phyloP scores from a whole-genome alignment of 2,113 vertebrate species.

The Zootoca vivipara region DNA sequence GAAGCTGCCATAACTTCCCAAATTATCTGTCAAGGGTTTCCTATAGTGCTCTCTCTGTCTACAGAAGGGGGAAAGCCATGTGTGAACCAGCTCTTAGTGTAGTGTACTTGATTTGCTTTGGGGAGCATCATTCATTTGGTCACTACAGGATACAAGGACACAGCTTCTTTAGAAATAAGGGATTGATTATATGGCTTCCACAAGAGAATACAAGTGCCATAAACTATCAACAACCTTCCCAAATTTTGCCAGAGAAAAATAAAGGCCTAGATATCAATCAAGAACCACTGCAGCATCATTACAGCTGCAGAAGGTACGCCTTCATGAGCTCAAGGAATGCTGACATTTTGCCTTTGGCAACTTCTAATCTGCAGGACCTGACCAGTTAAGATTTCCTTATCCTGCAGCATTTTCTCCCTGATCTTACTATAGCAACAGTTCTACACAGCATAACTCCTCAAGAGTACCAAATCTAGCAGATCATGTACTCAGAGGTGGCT shows the following conservation, averaged over 20 bases:
- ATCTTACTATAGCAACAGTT: not conserved
- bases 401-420: not conserved
- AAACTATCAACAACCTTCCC: not conserved
- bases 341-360: not conserved
- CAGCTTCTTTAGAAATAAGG: not conserved
- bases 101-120: not conserved
- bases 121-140: not conserved
- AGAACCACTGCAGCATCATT: not conserved
- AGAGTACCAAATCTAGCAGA: not conserved
- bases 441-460: not conserved
- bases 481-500: not conserved
- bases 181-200: not conserved
- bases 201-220: not conserved
- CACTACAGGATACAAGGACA: not conserved
- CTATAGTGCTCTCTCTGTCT: not conserved
- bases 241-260: not conserved
- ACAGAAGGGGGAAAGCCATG: not conserved
- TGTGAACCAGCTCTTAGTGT: not conserved
- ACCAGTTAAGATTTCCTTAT: not conserved
- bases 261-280: not conserved
- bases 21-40: not conserved
- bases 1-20: not conserved
- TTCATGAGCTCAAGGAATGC: not conserved
- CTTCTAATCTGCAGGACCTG: no score
- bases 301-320: not conserved